Evolutionary conservation across 92 coral and sea anemone genomes (phyloP), one percentile per base, ranked within the genome.

Genomic region (Micromussa lordhowensis): DNA sequence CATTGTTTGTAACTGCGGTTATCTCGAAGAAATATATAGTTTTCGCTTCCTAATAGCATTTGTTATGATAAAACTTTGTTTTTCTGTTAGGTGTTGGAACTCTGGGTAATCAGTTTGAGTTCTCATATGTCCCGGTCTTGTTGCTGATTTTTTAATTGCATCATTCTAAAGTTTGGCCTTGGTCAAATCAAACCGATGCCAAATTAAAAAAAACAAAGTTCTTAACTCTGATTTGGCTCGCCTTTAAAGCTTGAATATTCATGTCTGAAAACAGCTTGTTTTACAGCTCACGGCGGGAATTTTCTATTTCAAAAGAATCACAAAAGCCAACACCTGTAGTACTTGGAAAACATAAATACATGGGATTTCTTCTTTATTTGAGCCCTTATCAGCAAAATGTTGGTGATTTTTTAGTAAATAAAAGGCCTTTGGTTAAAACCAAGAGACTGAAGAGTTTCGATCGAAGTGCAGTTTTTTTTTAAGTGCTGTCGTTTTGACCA

Each of bases 231-330:
- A 54, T 10, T 21, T 36, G 32, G 72, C 72, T 17, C 63, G 53
- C 38, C 59, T 75, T 38, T 84, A 15, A 34, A n/a, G 55, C 55
- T 59, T 84, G 81, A 84, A 84, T 84, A 84, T 84, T 49, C 51
- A 49, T 74, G 66, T 48, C 51, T 73, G 53, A 82, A 48, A 82
- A 59, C 32, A 26, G 40, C 38, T 40, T 84, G 35, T 84, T 26
- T 21, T 35, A 58, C 40, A 16, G 58, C 38, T 84, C 88, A 29
- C 87, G 74, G 81, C 88, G 73, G 88, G 64, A 84, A 84, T 58
- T 30, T 53, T 35, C 55, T 26, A 31, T 55, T 61, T 61, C 66
- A 34, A 40, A 74, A 74, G 64, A 84, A 36, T 84, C 38, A 59
- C 73, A 28, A 53, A 55, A 75, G 59, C 58, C 29, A 0, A 73